These are phyloP conservation scores for Masticophis lateralis DNA, from an alignment of 2,797 vertebrate species.

Conservation along the genomic window DNA sequence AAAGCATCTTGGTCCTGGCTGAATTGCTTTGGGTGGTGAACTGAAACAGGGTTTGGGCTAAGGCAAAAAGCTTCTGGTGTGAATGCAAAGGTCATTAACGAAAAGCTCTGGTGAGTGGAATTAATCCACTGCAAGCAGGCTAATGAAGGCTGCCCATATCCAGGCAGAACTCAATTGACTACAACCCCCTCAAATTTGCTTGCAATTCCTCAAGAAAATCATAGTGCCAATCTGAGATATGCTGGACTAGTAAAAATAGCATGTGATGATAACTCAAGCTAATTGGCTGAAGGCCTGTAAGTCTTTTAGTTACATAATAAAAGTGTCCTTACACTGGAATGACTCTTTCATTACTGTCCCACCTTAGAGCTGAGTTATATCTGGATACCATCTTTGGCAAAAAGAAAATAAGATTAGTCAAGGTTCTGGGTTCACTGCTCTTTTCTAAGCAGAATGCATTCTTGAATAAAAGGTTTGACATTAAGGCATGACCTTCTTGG, in stretches of 20 bases:
- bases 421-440: background rate
- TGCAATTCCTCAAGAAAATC: background rate
- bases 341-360: background rate
- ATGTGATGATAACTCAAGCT: background rate
- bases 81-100: background rate
- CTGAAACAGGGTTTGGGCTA: background rate
- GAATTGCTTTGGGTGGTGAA: background rate
- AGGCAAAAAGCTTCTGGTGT: background rate
- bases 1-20: background rate
- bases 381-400: background rate
- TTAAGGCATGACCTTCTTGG: background rate
- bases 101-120: background rate
- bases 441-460: background rate
- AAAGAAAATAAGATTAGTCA: background rate
- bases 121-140: background rate
- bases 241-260: background rate
- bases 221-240: background rate
- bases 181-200: background rate
- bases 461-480: background rate
- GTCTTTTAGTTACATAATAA: background rate
- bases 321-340: background rate
- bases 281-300: background rate
- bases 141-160: background rate
- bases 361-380: background rate
- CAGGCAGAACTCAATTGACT: background rate